Conservation (phyloP, 2,888 invertebrate species). For the Brenthis daphne region DNA sequence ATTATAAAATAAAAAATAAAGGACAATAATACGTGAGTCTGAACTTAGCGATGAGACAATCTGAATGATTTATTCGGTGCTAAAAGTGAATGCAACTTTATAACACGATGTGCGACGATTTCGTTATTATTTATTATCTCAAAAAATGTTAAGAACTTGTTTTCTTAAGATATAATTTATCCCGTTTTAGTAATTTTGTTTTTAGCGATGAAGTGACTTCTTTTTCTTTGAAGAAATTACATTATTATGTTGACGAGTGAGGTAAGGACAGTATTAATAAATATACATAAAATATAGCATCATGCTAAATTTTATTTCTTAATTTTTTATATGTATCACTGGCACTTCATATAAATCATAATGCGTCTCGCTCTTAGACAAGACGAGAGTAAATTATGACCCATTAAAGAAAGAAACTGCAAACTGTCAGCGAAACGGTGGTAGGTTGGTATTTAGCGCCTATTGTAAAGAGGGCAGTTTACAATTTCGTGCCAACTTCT, state of each 20-base stretch:
- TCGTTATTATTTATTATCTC: slow-evolving; percentile 14
- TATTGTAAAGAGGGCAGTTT: slow-evolving; percentile 80
- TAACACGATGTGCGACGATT: slow-evolving; percentile 15
- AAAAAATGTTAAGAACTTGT: neutral
- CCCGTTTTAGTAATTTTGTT: slow-evolving; percentile 5
- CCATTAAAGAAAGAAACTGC: slow-evolving; percentile 26
- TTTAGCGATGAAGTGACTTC: neutral
- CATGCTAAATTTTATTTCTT: neutral
- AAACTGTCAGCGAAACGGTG: slow-evolving; percentile 31
- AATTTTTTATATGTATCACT: neutral
- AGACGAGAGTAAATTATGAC: slow-evolving; percentile 12
- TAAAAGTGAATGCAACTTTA: slow-evolving; percentile 42
- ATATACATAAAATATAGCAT: neutral
- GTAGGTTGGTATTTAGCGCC: slow-evolving; percentile 58
- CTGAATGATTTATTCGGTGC: slow-evolving; percentile 51
- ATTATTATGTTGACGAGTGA: no score
- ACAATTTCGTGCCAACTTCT: slow-evolving; percentile 79
- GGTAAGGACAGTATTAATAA: no score
- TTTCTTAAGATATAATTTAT: neutral
- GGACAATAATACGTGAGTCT: slow-evolving; percentile 64
- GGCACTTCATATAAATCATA: neutral
- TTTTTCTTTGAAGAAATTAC: neutral
- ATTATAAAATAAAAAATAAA: slow-evolving; percentile 65
- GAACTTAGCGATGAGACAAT: slow-evolving; percentile 55
- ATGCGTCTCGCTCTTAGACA: neutral